Percentiles rank a stretch among this genome's conserved stretches.
These are phyloP conservation scores for Cordilura impudica DNA, from an alignment of 2,888 invertebrate genomes.

Conservation along the genomic window DNA sequence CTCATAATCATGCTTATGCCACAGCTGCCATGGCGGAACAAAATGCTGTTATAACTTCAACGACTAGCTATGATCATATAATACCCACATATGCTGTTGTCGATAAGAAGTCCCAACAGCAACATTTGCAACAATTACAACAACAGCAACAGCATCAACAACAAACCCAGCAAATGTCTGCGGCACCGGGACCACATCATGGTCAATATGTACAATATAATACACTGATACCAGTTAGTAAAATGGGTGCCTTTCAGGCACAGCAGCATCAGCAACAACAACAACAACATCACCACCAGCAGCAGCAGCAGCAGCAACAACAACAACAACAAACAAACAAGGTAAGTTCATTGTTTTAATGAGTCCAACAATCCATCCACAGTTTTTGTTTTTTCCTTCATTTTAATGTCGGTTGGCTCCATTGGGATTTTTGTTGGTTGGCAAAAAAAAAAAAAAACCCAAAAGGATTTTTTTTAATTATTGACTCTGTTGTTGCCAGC, in stretches of 20 bases:
- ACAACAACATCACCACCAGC: conserved; percentile 63
- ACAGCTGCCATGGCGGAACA: conserved; percentile 78
- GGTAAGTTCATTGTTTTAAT: conserved; percentile 66
- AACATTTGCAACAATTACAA: conserved; percentile 66
- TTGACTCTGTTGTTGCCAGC: neutral
- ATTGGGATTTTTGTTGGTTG: neutral
- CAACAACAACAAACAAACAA: conserved; percentile 72
- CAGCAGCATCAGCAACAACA: conserved; percentile 68
- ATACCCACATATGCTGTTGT: conserved; percentile 76
- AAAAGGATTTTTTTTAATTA: conserved; percentile 4
- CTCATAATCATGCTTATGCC: conserved; percentile 76
- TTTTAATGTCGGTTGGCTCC: neutral
- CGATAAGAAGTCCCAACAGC: conserved; percentile 73
- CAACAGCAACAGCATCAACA: conserved; percentile 65
- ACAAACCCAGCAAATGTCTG: conserved; percentile 64
- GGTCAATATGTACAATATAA: conserved; percentile 77
- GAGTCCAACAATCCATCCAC: neutral
- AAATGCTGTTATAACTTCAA: conserved; percentile 75
- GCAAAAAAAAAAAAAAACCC: neutral
- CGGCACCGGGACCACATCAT: conserved; percentile 68
- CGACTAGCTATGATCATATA: conserved; percentile 75
- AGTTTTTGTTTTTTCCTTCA: neutral
- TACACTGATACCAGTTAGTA: conserved; percentile 77
- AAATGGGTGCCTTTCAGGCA: conserved; percentile 73
- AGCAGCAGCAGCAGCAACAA: conserved; percentile 68